Evolutionary conservation across 2,113 vertebrate genomes (phyloP).

Genomic region (Lutjanus erythropterus): DNA sequence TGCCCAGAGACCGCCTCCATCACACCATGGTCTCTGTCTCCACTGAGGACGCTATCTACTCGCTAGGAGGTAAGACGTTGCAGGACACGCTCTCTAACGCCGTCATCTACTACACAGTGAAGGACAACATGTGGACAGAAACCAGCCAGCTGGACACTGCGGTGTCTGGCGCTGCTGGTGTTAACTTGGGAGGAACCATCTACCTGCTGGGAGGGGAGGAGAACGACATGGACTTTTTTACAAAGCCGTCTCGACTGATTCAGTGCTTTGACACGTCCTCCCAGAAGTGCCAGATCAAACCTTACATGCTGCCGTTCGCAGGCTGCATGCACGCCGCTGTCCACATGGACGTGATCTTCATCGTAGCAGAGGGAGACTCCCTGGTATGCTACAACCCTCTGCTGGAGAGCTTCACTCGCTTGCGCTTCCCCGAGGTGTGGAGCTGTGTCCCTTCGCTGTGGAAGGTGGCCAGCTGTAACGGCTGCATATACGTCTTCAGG

Average conservation of each 20-base stretch:
- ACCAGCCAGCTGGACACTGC: conserved; percentile 95
- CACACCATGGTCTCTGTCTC: conserved; percentile 96
- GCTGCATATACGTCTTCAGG: conserved; percentile 96
- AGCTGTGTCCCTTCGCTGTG: conserved; percentile 95
- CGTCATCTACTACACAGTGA: conserved; percentile 96
- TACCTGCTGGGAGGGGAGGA: conserved; percentile 97
- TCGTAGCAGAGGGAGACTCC: conserved; percentile 95
- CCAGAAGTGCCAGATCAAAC: conserved; percentile 94
- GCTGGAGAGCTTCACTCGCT: conserved; percentile 96
- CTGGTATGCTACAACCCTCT: conserved; percentile 97
- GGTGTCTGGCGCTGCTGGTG: conserved; percentile 94
- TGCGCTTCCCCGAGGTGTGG: conserved; percentile 96
- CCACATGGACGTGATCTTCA: conserved; percentile 97
- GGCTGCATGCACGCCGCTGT: conserved; percentile 97
- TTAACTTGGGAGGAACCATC: conserved; percentile 95
- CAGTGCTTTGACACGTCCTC: conserved; percentile 95
- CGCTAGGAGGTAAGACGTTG: conserved; percentile 94
- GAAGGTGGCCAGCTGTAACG: conserved; percentile 99
- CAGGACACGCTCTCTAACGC: conserved; percentile 97
- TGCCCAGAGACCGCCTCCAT: conserved; percentile 96
- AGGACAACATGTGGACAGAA: conserved; percentile 97
- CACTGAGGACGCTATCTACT: conserved; percentile 94
- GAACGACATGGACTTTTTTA: conserved; percentile 99
- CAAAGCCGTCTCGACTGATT: conserved; percentile 97
- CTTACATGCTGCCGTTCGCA: conserved; percentile 95